Percentiles rank a stretch among this genome's conserved stretches.
Conservation (phyloP, 1,140 invertebrate species). For the Drosophila lowei region DNA sequence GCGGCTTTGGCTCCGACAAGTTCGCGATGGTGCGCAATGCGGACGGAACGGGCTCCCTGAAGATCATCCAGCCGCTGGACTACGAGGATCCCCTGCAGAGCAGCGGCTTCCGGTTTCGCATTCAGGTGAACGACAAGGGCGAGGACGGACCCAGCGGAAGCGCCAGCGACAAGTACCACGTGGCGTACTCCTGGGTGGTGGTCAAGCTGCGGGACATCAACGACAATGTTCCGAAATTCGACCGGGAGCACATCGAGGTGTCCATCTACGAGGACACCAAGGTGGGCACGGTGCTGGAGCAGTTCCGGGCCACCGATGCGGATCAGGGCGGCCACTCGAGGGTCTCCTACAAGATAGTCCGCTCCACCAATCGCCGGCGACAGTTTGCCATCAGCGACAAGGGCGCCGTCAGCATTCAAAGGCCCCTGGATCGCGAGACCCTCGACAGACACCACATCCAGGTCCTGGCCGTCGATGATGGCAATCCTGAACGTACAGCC, state of each 20-base stretch:
- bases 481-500: slow-evolving; percentile 86
- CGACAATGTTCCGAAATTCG: slow-evolving; percentile 86
- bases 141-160: slow-evolving; percentile 82
- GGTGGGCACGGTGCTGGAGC: slow-evolving; percentile 86
- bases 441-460: slow-evolving; percentile 85
- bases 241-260: slow-evolving; percentile 86
- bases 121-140: slow-evolving; percentile 85
- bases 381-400: slow-evolving; percentile 86
- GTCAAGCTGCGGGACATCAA: slow-evolving; percentile 87
- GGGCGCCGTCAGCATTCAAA: slow-evolving; percentile 86
- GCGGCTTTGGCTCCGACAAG: slow-evolving; percentile 87
- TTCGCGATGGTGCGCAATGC: slow-evolving; percentile 87
- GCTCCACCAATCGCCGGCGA: slow-evolving; percentile 85
- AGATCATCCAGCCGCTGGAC: slow-evolving; percentile 86
- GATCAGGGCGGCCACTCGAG: slow-evolving; percentile 85
- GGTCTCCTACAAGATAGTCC: slow-evolving; percentile 85
- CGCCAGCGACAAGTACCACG: slow-evolving; percentile 86
- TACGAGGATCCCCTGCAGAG: slow-evolving; percentile 86
- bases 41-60: slow-evolving; percentile 87
- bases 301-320: slow-evolving; percentile 86
- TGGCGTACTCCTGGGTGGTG: slow-evolving; percentile 87
- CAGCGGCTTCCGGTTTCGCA: slow-evolving; percentile 86
- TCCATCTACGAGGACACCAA: slow-evolving; percentile 87
- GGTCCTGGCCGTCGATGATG: slow-evolving; percentile 87
- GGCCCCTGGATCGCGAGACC: slow-evolving; percentile 85